These are phyloP conservation scores for Eubasilissa splendida DNA, from an alignment of 2,888 invertebrate genomes.

Conservation along the genomic window DNA sequence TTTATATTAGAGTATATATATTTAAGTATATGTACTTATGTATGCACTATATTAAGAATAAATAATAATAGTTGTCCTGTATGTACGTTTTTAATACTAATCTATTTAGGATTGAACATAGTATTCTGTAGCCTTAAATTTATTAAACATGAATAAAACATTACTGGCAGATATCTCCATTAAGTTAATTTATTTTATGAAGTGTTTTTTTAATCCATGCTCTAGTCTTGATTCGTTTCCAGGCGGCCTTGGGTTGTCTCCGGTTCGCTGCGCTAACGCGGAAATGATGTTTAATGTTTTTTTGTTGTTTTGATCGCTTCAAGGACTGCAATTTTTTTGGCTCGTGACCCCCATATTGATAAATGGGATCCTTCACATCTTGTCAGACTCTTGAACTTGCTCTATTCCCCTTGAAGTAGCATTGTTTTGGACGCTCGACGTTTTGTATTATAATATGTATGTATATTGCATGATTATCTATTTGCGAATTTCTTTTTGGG, in stretches of 20 bases:
- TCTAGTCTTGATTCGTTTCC: conserved; percentile 37
- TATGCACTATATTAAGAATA: no score
- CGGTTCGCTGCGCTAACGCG: conserved; percentile 52
- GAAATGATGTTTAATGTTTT: conserved; percentile 50
- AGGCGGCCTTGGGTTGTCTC: conserved; percentile 50
- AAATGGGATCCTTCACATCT: conserved; percentile 42
- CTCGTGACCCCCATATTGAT: conserved; percentile 49
- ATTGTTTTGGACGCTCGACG: no score
- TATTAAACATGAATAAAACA: no score
- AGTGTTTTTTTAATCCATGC: conserved; percentile 9
- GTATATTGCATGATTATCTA: no score
- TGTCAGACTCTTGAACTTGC: conserved; percentile 28
- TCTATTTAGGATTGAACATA: no score
- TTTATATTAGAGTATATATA: no score
- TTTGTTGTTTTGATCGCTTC: conserved; percentile 52
- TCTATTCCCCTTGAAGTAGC: conserved; percentile 13
- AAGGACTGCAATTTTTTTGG: conserved; percentile 46
- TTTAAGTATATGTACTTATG: no score
- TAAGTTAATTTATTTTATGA: not conserved
- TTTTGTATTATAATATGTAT: no score
- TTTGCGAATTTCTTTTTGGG: no score
- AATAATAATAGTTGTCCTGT: no score
- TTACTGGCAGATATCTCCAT: conserved; percentile 1
- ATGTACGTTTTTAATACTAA: no score
- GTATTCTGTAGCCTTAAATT: no score